phyloP scores from a whole-genome alignment of 2,113 vertebrate species.

The Monopterus albus region DNA sequence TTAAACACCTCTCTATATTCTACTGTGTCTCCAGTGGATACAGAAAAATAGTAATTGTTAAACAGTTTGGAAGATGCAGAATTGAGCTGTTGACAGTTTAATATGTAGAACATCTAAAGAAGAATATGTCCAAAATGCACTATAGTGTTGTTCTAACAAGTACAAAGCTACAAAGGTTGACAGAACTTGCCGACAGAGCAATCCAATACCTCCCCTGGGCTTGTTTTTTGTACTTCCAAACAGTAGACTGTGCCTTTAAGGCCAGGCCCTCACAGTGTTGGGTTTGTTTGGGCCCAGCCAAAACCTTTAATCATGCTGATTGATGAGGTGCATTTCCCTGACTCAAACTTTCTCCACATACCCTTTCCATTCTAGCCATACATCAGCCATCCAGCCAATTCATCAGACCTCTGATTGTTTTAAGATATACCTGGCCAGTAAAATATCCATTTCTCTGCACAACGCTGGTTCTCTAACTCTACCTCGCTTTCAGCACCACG shows the following conservation, averaged over 20 bases:
- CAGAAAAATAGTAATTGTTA: background rate
- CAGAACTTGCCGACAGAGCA: background rate
- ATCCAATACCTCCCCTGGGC: background rate
- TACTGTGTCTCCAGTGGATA: background rate
- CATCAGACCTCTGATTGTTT: slow-evolving; percentile 76
- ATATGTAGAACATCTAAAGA: background rate
- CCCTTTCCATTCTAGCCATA: slow-evolving; percentile 69
- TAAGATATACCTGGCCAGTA: slow-evolving; percentile 75
- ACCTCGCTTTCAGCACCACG: slow-evolving; percentile 25
- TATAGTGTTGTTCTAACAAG: background rate
- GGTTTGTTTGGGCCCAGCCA: slow-evolving; percentile 72
- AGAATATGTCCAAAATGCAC: background rate
- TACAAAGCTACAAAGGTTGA: background rate
- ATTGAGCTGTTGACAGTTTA: too few species aligned
- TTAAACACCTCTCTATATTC: background rate
- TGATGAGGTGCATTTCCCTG: slow-evolving; percentile 79
- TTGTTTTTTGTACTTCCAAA: slow-evolving; percentile 20
- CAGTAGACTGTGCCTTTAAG: slow-evolving; percentile 65
- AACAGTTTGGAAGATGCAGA: background rate
- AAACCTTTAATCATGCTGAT: slow-evolving; percentile 78
- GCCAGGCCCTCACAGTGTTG: slow-evolving; percentile 54
- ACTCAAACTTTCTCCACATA: slow-evolving; percentile 77
- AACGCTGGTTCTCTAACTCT: slow-evolving; percentile 34
- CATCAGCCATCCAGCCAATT: slow-evolving; percentile 74
- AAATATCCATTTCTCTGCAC: slow-evolving; percentile 74